Evolutionary conservation across 1,140 invertebrate species (phyloP), one percentile per base, ranked within the genome.

Genomic region (Thrips palmi): DNA sequence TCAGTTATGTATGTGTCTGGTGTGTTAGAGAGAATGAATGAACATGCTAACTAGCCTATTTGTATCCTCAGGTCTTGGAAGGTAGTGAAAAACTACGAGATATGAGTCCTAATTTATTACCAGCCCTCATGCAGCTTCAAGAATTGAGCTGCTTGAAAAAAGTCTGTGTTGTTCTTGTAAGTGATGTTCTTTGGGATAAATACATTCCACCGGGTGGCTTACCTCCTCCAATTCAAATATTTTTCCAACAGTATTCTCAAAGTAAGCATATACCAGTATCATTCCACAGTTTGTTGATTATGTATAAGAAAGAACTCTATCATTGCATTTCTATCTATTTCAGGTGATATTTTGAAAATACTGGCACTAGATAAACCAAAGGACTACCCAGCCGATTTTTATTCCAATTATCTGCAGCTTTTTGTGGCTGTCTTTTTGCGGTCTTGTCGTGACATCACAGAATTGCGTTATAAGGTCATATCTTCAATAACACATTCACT

Each of bases 221-320:
- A 3, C 55, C 62, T n/a, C 74, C 83, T 42, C 76, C 82, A 1
- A 67, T 85, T 19, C 69, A 70, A 40, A 47, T 91, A 10, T 66
- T 76, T 52, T 85, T 87, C 56, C 68, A 78, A 0, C 82, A 87
- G 47, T 92, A 89, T 50, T 74, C 60, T 11, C 77, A 73, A 60
- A 61, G 64, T 65, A 49, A 37, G 40, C 40, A 33, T 14, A 25
- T 44, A 28, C 33, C 21, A 12, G n/a, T 37, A 23, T 19, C 23
- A 24, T 10, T 33, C 30, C 24, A 7, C 39, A 19, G 23, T 20
- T 40, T 25, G 12, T 6, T 33, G 31, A 17, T 28, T 23, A 11
- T 42, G 47, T 41, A 38, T 29, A 31, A 43, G 8, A 37, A 19
- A 29, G 40, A 30, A 22, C 25, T 21, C 14, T 20, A 22, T 34